Conservation (phyloP, 2,113 vertebrate genomes). For the Synodontis membranacea region DNA sequence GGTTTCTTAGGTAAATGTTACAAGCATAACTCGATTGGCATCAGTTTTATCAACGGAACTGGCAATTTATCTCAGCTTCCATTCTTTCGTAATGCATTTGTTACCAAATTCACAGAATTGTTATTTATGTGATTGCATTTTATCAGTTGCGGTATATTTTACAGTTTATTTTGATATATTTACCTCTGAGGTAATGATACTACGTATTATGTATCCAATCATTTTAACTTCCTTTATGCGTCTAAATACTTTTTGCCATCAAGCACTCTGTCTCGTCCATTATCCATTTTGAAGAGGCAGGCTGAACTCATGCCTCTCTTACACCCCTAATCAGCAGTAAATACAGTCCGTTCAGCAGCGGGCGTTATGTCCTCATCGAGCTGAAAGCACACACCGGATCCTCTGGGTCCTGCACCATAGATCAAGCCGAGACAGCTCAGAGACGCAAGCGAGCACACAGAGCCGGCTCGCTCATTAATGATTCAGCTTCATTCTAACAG, state of each 20-base stretch:
- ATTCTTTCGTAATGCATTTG: not conserved
- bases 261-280: not conserved
- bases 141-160: not conserved
- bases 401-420: slow-evolving; percentile 12
- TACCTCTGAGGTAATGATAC: not conserved
- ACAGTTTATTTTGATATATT: not conserved
- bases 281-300: slow-evolving; percentile 23
- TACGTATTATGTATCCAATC: not conserved
- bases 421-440: slow-evolving; percentile 19
- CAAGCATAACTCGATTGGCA: not conserved
- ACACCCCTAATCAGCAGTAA: slow-evolving; percentile 42
- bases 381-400: slow-evolving; percentile 37
- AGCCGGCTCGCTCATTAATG: not conserved
- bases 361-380: slow-evolving; percentile 41
- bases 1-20: not conserved
- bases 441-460: not conserved
- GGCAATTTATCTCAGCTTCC: not conserved
- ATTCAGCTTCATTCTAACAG: not conserved
- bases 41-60: not conserved
- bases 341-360: slow-evolving; percentile 43
- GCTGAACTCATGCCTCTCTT: not conserved
- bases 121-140: not conserved
- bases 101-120: not conserved
- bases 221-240: not conserved
- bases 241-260: not conserved